Conservation (phyloP, 2,888 invertebrate species). For the Sphinx pinastri region DNA sequence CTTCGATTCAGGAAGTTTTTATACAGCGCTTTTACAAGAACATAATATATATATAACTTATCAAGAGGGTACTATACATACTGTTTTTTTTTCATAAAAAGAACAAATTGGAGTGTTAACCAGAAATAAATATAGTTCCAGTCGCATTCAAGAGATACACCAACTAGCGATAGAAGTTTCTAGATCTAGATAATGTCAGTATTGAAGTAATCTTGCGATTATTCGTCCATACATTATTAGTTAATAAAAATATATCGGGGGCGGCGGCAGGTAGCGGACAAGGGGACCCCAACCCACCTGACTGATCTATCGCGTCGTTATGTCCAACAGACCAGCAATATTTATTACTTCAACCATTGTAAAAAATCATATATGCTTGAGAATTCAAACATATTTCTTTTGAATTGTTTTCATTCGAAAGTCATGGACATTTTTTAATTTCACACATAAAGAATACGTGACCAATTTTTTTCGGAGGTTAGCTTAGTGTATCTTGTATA, state of each 20-base stretch:
- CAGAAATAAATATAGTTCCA: too few species aligned
- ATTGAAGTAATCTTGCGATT: too few species aligned
- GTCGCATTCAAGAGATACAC: too few species aligned
- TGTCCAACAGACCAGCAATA: slow-evolving; percentile 10
- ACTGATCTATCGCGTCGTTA: slow-evolving; percentile 17
- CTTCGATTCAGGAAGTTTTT: too few species aligned
- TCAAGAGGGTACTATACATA: too few species aligned
- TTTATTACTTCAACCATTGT: slow-evolving; percentile 21
- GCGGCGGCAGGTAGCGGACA: slow-evolving; percentile 3
- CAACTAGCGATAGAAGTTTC: too few species aligned
- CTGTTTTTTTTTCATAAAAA: too few species aligned
- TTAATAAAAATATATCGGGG: neutral
- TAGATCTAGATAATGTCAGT: too few species aligned
- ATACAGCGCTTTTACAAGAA: too few species aligned
- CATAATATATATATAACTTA: too few species aligned
- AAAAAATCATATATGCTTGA: slow-evolving; percentile 11
- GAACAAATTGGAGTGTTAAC: too few species aligned
- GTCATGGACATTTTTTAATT: neutral
- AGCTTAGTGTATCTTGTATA: neutral
- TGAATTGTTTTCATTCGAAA: neutral
- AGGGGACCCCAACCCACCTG: neutral
- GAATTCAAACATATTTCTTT: slow-evolving; percentile 17
- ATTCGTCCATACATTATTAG: neutral
- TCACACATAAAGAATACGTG: neutral
- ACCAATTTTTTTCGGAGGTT: neutral